Percentiles rank a stretch among this genome's conserved stretches.
These are phyloP conservation scores for Acanthococcus lagerstroemiae DNA, from an alignment of 2,888 invertebrate species.

Conservation along the genomic window DNA sequence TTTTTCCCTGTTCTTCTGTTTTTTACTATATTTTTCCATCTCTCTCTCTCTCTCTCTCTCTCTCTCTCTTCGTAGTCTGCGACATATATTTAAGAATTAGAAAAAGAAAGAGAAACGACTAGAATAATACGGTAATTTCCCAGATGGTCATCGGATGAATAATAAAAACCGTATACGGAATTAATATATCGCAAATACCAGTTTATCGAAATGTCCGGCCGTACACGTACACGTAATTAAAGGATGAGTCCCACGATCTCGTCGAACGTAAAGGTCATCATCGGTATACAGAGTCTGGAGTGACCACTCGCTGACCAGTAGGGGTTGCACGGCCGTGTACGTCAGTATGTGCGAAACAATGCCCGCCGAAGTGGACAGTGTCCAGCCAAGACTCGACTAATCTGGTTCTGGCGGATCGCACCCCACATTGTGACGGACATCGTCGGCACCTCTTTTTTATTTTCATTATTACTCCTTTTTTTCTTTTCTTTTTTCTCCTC, in stretches of 20 bases:
- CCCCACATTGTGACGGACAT: conserved; percentile 23
- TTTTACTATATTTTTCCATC: not conserved
- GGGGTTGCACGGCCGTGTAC: not conserved
- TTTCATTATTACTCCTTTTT: no score
- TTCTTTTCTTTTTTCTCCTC: no score
- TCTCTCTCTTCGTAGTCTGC: no score
- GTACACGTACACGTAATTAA: conserved; percentile 24
- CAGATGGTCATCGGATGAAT: not conserved
- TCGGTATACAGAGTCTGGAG: conserved; percentile 13
- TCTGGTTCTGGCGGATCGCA: conserved; percentile 20
- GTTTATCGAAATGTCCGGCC: conserved; percentile 27
- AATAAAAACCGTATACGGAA: not conserved
- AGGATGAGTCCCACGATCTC: conserved; percentile 31
- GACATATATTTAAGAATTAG: no score
- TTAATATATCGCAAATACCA: conserved; percentile 10
- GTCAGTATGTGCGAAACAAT: conserved; percentile 3
- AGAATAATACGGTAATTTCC: not conserved
- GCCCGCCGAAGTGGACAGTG: conserved; percentile 23
- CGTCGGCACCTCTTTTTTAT: no score
- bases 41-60: no score
- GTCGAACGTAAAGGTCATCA: conserved; percentile 27
- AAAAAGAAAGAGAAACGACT: no score
- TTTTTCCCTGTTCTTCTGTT: not conserved
- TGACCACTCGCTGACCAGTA: conserved; percentile 29
- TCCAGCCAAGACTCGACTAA: conserved; percentile 23